Conservation (phyloP, 2,797 vertebrate species). For the Pseudochirops cupreus region DNA sequence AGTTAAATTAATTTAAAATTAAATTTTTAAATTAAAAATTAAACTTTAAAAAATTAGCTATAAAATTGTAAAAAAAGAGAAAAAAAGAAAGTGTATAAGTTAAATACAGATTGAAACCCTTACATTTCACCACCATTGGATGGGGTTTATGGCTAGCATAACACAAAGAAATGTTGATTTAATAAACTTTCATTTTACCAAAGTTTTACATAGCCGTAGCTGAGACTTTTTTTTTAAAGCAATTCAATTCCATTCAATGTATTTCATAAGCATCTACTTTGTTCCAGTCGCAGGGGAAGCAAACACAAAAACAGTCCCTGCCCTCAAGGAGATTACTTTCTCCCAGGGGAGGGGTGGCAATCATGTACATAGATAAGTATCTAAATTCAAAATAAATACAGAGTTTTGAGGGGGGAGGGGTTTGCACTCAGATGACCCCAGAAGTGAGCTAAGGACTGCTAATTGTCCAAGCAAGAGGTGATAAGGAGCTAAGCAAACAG, state of each 20-base stretch:
- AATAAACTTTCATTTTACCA: background rate
- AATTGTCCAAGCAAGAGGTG: background rate
- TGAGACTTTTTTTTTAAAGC: background rate
- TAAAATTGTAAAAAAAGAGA: background rate
- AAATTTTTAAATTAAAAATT: too few relatives aligned
- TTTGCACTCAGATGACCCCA: background rate
- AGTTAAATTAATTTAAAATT: too few relatives aligned
- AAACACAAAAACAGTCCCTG: background rate
- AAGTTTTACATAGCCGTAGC: background rate
- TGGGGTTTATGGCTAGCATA: background rate
- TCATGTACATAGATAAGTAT: background rate
- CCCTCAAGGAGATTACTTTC: background rate
- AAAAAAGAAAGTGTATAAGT: background rate
- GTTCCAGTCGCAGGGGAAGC: background rate
- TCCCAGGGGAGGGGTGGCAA: background rate
- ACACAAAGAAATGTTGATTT: background rate
- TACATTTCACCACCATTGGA: background rate
- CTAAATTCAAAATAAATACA: background rate
- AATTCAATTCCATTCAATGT: background rate
- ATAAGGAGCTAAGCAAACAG: background rate
- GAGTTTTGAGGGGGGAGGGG: background rate
- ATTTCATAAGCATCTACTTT: background rate
- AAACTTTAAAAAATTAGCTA: too few relatives aligned
- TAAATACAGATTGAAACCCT: background rate
- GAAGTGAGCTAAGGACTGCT: background rate